phyloP scores from a whole-genome alignment of 2,888 invertebrate species.

The Chamaedrilus cognettii region DNA sequence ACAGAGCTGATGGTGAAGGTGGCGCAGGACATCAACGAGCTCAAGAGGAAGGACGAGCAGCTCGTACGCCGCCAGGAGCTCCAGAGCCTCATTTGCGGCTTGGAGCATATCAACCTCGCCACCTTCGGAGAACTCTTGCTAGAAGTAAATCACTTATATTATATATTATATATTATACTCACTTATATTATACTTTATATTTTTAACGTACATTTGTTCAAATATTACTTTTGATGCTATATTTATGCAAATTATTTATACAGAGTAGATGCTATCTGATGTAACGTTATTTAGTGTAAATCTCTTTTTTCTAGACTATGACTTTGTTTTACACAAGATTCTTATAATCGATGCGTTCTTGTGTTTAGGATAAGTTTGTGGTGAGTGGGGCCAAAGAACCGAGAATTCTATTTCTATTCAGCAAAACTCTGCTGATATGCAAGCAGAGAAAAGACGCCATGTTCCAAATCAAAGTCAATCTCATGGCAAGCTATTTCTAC shows the following conservation, averaged over 20 bases:
- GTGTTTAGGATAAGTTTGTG: background rate
- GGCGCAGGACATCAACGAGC: background rate
- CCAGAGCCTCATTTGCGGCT: background rate
- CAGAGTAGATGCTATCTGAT: no score
- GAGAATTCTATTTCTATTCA: background rate
- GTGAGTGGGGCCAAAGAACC: background rate
- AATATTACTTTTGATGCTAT: no score
- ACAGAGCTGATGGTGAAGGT: background rate
- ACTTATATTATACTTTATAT: no score
- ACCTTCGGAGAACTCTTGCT: constrained; percentile 1
- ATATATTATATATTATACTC: no score
- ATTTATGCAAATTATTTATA: no score
- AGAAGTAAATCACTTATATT: background rate
- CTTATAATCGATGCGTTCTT: no score
- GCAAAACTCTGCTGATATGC: background rate
- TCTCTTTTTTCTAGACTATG: no score
- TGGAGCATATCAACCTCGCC: background rate
- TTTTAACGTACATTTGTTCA: no score
- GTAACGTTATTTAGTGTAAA: no score
- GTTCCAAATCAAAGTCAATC: background rate
- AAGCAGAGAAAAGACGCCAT: background rate
- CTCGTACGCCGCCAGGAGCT: background rate
- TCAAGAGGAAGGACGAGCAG: constrained; percentile 2
- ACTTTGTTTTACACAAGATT: no score
- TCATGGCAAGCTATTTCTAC: background rate